phyloP scores from a whole-genome alignment of 1,140 invertebrate genomes.

The Melitaea cinxia region DNA sequence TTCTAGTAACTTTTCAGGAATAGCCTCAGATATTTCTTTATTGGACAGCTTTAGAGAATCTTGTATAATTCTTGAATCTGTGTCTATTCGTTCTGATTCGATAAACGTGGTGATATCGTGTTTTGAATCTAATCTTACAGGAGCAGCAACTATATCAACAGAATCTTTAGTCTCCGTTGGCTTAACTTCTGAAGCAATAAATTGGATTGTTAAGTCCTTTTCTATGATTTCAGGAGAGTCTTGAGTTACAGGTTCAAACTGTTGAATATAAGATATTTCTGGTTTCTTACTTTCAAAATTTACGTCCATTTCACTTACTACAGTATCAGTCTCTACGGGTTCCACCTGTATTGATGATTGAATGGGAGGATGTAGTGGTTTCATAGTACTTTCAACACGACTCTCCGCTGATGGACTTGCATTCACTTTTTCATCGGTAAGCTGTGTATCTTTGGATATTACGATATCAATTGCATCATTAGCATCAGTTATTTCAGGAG shows the following conservation, averaged over 20 bases:
- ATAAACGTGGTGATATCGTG: conserved; percentile 51
- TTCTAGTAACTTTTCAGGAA: conserved; percentile 30
- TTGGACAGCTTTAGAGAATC: neutral
- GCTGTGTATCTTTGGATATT: neutral
- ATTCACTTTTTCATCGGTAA: neutral
- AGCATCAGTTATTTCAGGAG: neutral
- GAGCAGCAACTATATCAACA: conserved; percentile 4
- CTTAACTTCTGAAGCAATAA: conserved; percentile 15
- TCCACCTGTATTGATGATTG: conserved; percentile 48
- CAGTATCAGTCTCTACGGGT: conserved; percentile 42
- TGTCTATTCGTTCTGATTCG: conserved; percentile 56
- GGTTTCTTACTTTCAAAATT: conserved; percentile 33
- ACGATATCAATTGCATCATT: neutral
- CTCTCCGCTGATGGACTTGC: neutral
- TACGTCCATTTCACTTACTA: conserved; percentile 42
- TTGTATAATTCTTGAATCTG: conserved; percentile 38
- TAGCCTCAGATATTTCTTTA: conserved; percentile 1
- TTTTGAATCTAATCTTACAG: conserved; percentile 29
- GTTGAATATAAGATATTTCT: conserved; percentile 52
- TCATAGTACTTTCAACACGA: neutral
- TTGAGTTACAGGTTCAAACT: conserved; percentile 41
- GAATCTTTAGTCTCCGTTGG: neutral
- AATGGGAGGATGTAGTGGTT: neutral
- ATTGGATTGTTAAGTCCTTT: neutral
- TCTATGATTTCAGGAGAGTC: neutral